These are phyloP conservation scores for Rutpela maculata DNA, from an alignment of 2,888 invertebrate genomes.

Conservation along the genomic window DNA sequence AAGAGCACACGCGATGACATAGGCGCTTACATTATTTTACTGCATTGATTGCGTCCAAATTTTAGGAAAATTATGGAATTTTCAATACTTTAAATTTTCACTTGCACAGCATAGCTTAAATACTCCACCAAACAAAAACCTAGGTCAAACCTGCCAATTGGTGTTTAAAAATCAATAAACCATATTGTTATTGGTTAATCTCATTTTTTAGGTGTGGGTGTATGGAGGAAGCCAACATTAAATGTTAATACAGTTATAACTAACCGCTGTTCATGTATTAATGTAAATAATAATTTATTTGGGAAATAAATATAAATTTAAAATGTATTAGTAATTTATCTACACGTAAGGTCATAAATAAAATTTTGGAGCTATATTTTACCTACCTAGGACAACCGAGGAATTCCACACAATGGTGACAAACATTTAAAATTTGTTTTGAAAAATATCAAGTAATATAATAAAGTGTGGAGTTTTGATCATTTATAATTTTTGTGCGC, in stretches of 20 bases:
- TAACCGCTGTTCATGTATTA: constrained; percentile 1
- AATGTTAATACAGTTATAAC: constrained; percentile 7
- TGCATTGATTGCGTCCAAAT: too few relatives aligned
- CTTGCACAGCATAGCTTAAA: too few relatives aligned
- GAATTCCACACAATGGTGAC: constrained; percentile 20
- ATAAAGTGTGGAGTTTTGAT: neutral
- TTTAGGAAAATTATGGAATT: too few relatives aligned
- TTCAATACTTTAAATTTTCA: too few relatives aligned
- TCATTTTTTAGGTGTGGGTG: constrained; percentile 7
- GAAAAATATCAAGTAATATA: constrained; percentile 9
- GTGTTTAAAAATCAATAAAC: neutral
- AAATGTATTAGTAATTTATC: constrained; percentile 23
- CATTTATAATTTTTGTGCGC: constrained; percentile 9
- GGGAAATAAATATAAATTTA: constrained; percentile 23
- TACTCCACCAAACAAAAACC: too few relatives aligned
- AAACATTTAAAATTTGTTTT: constrained; percentile 10
- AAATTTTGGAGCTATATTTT: constrained; percentile 14
- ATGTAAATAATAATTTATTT: constrained; percentile 19
- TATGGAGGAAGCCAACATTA: neutral
- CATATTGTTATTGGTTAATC: neutral
- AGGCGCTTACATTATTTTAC: too few relatives aligned
- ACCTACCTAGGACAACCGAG: constrained; percentile 12
- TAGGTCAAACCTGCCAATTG: neutral
- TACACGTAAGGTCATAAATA: constrained; percentile 9
- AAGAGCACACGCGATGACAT: too few relatives aligned